A percentile compares a stretch with the other conserved stretches of the same genome.
Conservation (phyloP, 2,888 invertebrate genomes). For the Furcula furcula region DNA sequence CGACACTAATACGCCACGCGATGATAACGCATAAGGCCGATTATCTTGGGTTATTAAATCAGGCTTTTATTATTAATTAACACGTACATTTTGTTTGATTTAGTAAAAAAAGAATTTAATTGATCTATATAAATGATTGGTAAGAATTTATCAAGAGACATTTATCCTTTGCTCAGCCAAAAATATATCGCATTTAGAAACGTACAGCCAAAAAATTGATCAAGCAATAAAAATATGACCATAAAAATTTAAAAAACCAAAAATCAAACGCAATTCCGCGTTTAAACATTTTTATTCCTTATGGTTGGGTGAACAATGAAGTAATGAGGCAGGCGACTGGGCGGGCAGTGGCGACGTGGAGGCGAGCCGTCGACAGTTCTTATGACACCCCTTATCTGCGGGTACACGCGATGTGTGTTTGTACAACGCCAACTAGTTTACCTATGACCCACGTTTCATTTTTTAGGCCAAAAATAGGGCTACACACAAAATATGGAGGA, state of each 20-base stretch:
- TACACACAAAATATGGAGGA: slow-evolving; percentile 2
- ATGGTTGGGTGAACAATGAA: slow-evolving; percentile 68
- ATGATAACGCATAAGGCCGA: slow-evolving; percentile 51
- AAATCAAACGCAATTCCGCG: slow-evolving; percentile 22
- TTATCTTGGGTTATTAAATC: slow-evolving; percentile 64
- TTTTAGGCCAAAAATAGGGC: slow-evolving; percentile 14
- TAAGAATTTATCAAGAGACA: too few species aligned
- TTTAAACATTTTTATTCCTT: slow-evolving; percentile 47
- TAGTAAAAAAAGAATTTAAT: slow-evolving; percentile 12
- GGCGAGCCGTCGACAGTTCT: slow-evolving; percentile 62
- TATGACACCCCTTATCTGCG: slow-evolving; percentile 74
- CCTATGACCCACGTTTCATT: slow-evolving; percentile 16
- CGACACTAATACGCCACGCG: slow-evolving; percentile 68
- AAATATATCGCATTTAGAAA: too few species aligned
- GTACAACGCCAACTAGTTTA: slow-evolving; percentile 35
- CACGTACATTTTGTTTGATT: slow-evolving; percentile 26
- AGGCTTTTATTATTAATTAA: slow-evolving; percentile 40
- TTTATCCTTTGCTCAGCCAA: too few species aligned
- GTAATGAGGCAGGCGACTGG: slow-evolving; percentile 64
- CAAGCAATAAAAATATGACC: neutral
- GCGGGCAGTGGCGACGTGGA: slow-evolving; percentile 49
- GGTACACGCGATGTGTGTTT: slow-evolving; percentile 63
- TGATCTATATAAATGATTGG: too few species aligned
- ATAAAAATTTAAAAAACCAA: slow-evolving; percentile 3
- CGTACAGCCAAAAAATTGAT: too few species aligned